Percentiles rank a stretch among this genome's conserved stretches.
phyloP scores from a whole-genome alignment of 2,797 vertebrate species.

The Columba guinea region DNA sequence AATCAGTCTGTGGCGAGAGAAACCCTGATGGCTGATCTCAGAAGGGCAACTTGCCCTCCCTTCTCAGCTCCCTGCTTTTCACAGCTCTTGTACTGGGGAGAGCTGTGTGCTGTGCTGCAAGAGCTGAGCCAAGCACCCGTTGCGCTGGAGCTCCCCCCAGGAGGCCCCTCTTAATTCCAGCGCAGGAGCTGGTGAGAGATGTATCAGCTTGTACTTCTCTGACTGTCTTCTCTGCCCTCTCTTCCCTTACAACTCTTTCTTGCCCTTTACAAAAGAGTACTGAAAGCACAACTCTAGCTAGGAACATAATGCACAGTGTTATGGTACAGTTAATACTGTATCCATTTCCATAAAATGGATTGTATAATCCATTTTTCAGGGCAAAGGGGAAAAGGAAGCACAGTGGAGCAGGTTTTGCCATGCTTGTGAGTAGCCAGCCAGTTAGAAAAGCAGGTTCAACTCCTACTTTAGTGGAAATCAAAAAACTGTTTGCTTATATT shows the following conservation, averaged over 20 bases:
- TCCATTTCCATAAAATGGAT: neutral
- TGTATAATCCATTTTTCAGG: neutral
- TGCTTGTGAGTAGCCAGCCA: neutral
- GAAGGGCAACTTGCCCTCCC: neutral
- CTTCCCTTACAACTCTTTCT: rapidly evolving
- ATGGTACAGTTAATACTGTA: neutral
- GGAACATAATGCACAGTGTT: neutral
- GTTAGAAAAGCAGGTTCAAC: neutral
- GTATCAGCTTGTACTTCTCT: neutral
- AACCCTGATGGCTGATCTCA: neutral
- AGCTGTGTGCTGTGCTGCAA: neutral
- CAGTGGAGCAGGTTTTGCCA: neutral
- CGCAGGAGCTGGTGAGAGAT: neutral
- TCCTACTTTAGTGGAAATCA: neutral
- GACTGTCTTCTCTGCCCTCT: neutral
- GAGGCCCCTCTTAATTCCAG: neutral
- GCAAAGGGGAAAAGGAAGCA: neutral
- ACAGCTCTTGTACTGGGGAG: neutral
- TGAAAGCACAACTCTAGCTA: neutral
- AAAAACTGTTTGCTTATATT: neutral
- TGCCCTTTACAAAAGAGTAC: neutral
- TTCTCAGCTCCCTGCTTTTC: neutral
- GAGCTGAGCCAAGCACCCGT: neutral
- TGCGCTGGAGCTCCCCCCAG: neutral
- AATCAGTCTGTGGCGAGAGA: neutral